phyloP scores from a whole-genome alignment of 1,140 invertebrate genomes.

The Caenorhabditis inopinata region DNA sequence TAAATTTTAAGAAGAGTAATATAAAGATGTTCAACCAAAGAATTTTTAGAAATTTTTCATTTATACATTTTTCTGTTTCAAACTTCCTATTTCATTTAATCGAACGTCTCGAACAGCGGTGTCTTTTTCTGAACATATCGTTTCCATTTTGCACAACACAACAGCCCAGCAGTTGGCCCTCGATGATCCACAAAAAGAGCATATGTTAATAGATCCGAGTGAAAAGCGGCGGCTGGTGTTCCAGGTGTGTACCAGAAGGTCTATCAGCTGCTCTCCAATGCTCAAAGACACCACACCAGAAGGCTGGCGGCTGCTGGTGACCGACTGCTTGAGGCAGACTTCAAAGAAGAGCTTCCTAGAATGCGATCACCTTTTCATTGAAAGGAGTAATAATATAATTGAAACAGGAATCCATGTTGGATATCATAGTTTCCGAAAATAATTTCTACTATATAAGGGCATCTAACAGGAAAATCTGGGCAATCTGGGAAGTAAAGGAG shows the following conservation, averaged over 20 bases:
- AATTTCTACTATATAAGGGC: too few relatives aligned
- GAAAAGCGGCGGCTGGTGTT: not conserved
- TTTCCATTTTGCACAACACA: not conserved
- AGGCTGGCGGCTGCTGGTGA: not conserved
- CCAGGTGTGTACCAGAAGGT: slow-evolving; percentile 1
- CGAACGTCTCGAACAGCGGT: not conserved
- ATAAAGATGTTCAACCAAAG: too few relatives aligned
- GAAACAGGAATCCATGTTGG: too few relatives aligned
- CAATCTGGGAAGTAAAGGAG: too few relatives aligned
- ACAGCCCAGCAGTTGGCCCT: not conserved
- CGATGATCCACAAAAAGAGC: not conserved
- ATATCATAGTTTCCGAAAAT: too few relatives aligned
- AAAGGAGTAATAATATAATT: too few relatives aligned
- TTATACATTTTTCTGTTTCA: not conserved
- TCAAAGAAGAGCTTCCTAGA: not conserved
- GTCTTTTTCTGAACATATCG: not conserved
- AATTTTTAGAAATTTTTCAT: too few relatives aligned
- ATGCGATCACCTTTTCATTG: too few relatives aligned
- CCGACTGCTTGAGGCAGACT: not conserved
- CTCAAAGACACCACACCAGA: not conserved
- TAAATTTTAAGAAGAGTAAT: too few relatives aligned
- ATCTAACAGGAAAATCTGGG: too few relatives aligned
- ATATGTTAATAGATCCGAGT: not conserved
- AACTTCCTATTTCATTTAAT: too few relatives aligned
- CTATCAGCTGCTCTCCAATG: not conserved